phyloP scores from a whole-genome alignment of 2,797 vertebrate genomes.

The Argyrosomus regius region DNA sequence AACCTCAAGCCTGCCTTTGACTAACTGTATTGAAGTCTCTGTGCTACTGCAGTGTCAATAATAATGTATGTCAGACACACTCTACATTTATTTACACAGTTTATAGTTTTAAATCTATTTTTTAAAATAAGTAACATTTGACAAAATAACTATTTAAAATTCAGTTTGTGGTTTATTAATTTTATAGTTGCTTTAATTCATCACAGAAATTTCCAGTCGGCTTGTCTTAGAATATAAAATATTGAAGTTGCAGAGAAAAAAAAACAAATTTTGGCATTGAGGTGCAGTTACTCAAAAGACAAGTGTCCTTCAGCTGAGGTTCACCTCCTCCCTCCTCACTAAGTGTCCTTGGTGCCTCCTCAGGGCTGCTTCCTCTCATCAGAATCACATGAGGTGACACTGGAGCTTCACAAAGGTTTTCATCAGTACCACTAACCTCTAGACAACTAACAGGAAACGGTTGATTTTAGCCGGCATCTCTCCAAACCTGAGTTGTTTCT shows the following conservation, averaged over 20 bases:
- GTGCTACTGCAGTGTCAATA: too few species aligned
- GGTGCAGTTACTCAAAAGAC: neutral
- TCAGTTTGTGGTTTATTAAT: too few species aligned
- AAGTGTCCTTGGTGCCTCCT: conserved; percentile 21
- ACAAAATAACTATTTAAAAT: too few species aligned
- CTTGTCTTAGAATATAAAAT: too few species aligned
- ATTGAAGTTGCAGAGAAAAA: neutral
- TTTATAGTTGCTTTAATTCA: too few species aligned
- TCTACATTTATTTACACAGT: too few species aligned
- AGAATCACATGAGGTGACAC: conserved; percentile 23
- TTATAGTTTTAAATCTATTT: too few species aligned
- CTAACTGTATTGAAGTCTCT: too few species aligned
- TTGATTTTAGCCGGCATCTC: conserved; percentile 18
- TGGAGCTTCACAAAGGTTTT: conserved; percentile 50
- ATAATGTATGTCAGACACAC: too few species aligned
- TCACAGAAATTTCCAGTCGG: too few species aligned
- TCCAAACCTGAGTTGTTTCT: conserved; percentile 58
- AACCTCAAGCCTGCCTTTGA: too few species aligned
- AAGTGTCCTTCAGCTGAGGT: neutral
- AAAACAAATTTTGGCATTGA: neutral
- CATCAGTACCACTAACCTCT: conserved; percentile 51
- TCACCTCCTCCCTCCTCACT: neutral
- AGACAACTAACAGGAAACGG: conserved; percentile 52
- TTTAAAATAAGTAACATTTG: too few species aligned
- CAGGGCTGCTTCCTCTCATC: neutral